A percentile compares a stretch with the other conserved stretches of the same genome.
Conservation (phyloP, 1,140 invertebrate species). For the Conus ventricosus region DNA sequence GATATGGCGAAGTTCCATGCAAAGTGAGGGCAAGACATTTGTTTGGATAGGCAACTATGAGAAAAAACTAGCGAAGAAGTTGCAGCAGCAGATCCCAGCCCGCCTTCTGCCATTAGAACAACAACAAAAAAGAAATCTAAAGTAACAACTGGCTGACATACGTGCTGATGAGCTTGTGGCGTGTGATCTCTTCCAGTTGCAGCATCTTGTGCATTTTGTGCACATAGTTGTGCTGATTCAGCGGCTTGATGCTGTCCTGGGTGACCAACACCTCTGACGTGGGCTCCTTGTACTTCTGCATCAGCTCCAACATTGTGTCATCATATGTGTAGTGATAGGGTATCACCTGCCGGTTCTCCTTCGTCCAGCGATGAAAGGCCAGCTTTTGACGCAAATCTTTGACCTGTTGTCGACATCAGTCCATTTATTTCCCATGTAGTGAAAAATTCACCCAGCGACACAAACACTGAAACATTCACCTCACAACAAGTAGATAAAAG, state of each 20-base stretch:
- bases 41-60: no score
- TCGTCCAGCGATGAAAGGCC: conserved; percentile 67
- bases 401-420: conserved; percentile 38
- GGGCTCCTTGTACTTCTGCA: conserved; percentile 64
- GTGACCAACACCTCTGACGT: conserved; percentile 61
- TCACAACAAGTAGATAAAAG: no score
- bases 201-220: conserved; percentile 71
- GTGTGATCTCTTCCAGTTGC: conserved; percentile 68
- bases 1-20: no score
- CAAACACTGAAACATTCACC: no score
- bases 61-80: neutral
- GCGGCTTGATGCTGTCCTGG: conserved; percentile 58
- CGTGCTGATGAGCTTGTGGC: conserved; percentile 68
- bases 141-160: conserved; percentile 34
- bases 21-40: no score
- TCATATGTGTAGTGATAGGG: conserved; percentile 44
- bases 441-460: no score
- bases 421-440: no score
- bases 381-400: conserved; percentile 61
- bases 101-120: neutral
- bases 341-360: conserved; percentile 61
- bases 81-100: neutral
- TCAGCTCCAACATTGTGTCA: conserved; percentile 48
- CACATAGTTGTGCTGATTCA: conserved; percentile 70
- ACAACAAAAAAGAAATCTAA: neutral